Evolutionary conservation across 2,888 invertebrate genomes (phyloP), one percentile per base, ranked within the genome.

Genomic region (Melanostoma scalare): DNA sequence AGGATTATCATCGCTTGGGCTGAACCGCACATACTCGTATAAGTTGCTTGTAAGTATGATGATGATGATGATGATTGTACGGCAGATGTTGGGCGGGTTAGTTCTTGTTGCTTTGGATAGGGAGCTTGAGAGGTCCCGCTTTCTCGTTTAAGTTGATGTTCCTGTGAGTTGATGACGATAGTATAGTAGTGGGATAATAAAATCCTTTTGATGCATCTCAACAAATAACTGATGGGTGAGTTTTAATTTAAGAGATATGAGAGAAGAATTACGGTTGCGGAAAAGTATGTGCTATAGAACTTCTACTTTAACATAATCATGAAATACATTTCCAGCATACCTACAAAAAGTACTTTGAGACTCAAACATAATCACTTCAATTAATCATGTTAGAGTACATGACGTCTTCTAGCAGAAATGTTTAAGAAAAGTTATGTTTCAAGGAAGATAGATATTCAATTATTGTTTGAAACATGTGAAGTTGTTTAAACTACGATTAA

Each of bases 1-100:
- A 74, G 79, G 79, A 74, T 84, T 84, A 84, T 61, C 84, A 69
- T 79, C 63, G 65, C 53, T 55, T 79, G 56, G 46, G 44, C 58
- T 53, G 42, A 73, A 60, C 42, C 60, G 50, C 58, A 52, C 67
- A 72, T 68, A 72, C 61, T 20, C 20, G 20, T 20, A 20, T 20
- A 68, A 67, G 73, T 53, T 63, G 61, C n/a, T 42, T 36, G 20
- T 30, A 56, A 33, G 56, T 20, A 8, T 55, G 53, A 8, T 31
- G 44, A 8, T 40, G 52, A 53, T 20, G 44, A 60, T 60, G 67
- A 36, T 58, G 76, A 63, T 48, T 35, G 40, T 36, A 8, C 36
- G 9, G 20, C 5, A 4, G 30, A 56, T 2, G 5, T 9, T 40
- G 20, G 9, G 4, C 30, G 40, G 30, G 9, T 31, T 20, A 20